phyloP scores from a whole-genome alignment of 2,113 vertebrate species.

The Balaeniceps rex region DNA sequence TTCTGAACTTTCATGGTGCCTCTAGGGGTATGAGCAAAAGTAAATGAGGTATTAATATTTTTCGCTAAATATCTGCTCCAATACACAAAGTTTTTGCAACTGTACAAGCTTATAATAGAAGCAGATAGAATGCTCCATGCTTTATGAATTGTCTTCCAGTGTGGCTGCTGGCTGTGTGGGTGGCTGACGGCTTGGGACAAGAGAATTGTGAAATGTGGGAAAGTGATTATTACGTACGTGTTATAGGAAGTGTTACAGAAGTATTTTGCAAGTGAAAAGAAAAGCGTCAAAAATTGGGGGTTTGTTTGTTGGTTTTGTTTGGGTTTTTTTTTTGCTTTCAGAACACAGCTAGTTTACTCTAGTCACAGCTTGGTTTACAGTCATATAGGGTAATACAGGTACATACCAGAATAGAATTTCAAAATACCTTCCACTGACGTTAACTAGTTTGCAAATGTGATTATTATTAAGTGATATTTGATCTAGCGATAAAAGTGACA shows the following conservation, averaged over 20 bases:
- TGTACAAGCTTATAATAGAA: not conserved
- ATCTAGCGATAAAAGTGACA: not conserved
- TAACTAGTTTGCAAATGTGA: not conserved
- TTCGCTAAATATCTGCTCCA: not conserved
- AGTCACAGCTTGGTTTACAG: not conserved
- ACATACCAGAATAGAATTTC: not conserved
- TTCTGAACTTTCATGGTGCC: not conserved
- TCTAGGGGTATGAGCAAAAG: not conserved
- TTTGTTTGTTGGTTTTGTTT: not conserved
- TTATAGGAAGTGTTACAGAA: not conserved
- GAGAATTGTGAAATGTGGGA: not conserved
- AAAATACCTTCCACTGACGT: not conserved
- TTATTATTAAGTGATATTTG: not conserved
- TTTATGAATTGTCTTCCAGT: not conserved
- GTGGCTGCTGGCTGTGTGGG: not conserved
- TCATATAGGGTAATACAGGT: not conserved
- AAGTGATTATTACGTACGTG: not conserved
- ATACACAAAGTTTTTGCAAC: not conserved
- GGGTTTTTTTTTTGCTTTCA: not conserved
- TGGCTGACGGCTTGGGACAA: not conserved
- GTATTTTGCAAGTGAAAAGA: not conserved
- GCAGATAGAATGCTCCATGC: not conserved
- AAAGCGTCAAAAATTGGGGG: not conserved
- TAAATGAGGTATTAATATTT: not conserved
- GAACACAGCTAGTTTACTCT: not conserved